phyloP scores from a whole-genome alignment of 2,113 vertebrate species.

The Marmota flaviventris region DNA sequence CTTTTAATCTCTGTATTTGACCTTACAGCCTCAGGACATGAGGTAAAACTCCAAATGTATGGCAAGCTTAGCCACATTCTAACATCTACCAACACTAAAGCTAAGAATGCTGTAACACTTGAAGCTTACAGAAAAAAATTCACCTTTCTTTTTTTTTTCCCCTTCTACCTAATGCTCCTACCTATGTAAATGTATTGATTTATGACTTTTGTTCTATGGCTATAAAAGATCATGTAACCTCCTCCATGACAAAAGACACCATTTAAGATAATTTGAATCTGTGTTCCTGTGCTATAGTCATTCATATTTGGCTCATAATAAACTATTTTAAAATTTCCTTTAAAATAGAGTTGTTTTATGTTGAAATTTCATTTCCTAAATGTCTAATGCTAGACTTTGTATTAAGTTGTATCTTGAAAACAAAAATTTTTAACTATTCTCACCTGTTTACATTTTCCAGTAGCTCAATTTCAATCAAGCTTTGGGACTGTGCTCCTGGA shows the following conservation, averaged over 20 bases:
- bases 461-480: not conserved
- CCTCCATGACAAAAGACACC: not conserved
- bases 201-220: not conserved
- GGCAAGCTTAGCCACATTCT: not conserved
- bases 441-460: not conserved
- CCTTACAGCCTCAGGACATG: not conserved
- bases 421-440: constrained; percentile 26
- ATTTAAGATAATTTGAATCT: not conserved
- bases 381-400: not conserved
- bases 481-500: not conserved
- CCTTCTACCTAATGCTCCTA: not conserved
- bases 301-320: not conserved
- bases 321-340: not conserved
- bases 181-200: not conserved
- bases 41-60: not conserved
- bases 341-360: not conserved
- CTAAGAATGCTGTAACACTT: not conserved
- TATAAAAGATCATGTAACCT: not conserved
- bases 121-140: not conserved
- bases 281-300: not conserved
- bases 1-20: not conserved
- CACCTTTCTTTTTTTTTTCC: not conserved
- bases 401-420: not conserved
- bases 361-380: not conserved
- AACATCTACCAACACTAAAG: not conserved